Base-by-base conservation (phyloP, 2,888 invertebrate species). In the Drosophila austrosaltans region DNA sequence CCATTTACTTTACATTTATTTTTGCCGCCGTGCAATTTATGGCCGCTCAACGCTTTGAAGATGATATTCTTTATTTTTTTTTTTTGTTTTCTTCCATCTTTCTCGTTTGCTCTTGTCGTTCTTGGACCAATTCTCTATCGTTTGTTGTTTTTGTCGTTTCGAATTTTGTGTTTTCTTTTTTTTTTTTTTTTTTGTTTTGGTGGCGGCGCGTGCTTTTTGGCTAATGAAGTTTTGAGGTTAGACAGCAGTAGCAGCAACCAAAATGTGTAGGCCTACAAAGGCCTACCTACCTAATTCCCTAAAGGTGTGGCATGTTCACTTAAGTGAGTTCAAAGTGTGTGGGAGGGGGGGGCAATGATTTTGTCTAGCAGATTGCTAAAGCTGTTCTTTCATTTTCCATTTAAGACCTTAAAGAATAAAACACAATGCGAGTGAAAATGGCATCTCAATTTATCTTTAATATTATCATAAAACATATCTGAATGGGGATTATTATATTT, bases 1-100 rank as follows among this genome's bases (percentile, higher is more conserved):
- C 88, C 86, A 87, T 86, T 86, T 84, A 84, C 87, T 87, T 83
- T 78, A 82, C 83, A 83, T 87, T 83, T 87, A 83, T 83, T 87
- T 76, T 78, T 74, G 87, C 87, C 78, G 63, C 84, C 75, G 69
- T 78, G 78, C 73, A 87, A 83, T 83, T 83, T 83, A 83, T 87
- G 71, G 74, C 36, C 72, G 61, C 63, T 63, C 66, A 69, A 69
- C 73, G 72, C 69, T 66, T 59, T 72, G 54, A 67, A 67, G 66
- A 66, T 68, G 60, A 25, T 8, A 12, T 28, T 25, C 36, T 48
- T 65, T 25, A 28, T 48, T 65, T 69, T 57, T 36, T 63, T 63
- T 57, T 53, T 28, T 48, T 53, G 48, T n/a, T 60, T 58, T 58
- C 68, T 73, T 56, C 54, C 10, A 10, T 36, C 36, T 36, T 36